phyloP scores from a whole-genome alignment of 2,888 invertebrate species.

The Fabriciana adippe region DNA sequence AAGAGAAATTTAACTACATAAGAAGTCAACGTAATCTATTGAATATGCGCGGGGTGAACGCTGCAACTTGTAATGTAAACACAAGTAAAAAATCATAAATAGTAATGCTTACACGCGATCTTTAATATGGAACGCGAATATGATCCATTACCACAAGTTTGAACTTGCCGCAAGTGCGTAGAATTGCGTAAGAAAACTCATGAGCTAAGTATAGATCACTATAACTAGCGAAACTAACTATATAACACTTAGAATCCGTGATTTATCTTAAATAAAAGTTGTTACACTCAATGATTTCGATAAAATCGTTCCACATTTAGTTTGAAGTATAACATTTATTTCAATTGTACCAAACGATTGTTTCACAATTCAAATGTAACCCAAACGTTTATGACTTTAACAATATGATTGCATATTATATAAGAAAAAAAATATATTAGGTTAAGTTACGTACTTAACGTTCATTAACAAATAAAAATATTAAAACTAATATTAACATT shows the following conservation, averaged over 20 bases:
- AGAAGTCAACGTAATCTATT: conserved; percentile 20
- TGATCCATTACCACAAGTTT: conserved; percentile 57
- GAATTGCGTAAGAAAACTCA: conserved; percentile 46
- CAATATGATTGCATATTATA: conserved; percentile 18
- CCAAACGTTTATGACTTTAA: conserved; percentile 19
- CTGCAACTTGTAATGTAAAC: conserved; percentile 10
- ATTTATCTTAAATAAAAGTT: conserved; percentile 51
- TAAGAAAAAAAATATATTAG: conserved; percentile 11
- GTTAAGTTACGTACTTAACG: conserved; percentile 4
- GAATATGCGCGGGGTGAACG: conserved; percentile 22
- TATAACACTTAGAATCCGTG: conserved; percentile 42
- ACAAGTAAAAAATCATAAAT: conserved; percentile 32
- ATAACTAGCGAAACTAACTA: conserved; percentile 66
- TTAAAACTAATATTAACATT: conserved; percentile 24
- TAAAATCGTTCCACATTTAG: conserved; percentile 52
- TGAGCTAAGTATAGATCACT: conserved; percentile 38
- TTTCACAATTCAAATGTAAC: conserved; percentile 19
- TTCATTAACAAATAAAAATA: background rate
- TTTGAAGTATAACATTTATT: conserved; percentile 30
- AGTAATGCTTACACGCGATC: conserved; percentile 39
- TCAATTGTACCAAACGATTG: conserved; percentile 18
- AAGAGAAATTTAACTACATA: conserved; percentile 13
- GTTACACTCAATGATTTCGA: conserved; percentile 70
- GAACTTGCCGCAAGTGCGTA: conserved; percentile 50
- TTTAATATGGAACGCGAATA: conserved; percentile 44